A percentile compares a stretch with the other conserved stretches of the same genome.
phyloP scores from a whole-genome alignment of 2,797 vertebrate genomes.

The Scyliorhinus canicula region DNA sequence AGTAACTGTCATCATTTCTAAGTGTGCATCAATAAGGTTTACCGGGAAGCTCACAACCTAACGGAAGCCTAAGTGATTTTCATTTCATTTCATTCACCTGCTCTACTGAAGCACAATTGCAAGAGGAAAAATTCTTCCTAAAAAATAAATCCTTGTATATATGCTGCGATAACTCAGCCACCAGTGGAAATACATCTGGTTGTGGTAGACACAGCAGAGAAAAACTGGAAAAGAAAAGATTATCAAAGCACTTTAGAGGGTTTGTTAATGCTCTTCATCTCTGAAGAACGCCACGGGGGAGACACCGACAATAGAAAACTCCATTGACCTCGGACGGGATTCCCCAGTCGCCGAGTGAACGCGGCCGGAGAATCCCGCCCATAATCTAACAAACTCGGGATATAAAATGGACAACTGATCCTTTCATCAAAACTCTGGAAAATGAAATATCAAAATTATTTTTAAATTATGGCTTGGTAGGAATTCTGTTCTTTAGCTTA shows the following conservation, averaged over 20 bases:
- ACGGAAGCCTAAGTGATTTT: too few species aligned
- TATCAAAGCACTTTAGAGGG: neutral
- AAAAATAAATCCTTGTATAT: neutral
- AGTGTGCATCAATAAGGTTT: neutral
- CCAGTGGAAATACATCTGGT: neutral
- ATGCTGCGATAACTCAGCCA: neutral
- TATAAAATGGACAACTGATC: neutral
- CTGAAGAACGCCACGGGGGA: too few species aligned
- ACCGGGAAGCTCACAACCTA: neutral
- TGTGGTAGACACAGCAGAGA: neutral
- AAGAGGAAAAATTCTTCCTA: neutral
- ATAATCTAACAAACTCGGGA: neutral
- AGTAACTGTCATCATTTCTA: neutral
- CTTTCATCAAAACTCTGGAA: neutral
- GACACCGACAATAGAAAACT: too few species aligned
- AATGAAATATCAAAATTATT: neutral
- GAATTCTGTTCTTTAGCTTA: neutral
- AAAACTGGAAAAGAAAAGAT: neutral
- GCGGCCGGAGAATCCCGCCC: too few species aligned
- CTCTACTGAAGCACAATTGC: neutral
- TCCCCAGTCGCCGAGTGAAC: too few species aligned
- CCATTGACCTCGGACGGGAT: too few species aligned
- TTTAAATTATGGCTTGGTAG: neutral
- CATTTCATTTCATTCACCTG: too few species aligned
- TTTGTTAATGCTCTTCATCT: neutral